phyloP scores from a whole-genome alignment of 2,888 invertebrate genomes.

The Mycalesis mineus region DNA sequence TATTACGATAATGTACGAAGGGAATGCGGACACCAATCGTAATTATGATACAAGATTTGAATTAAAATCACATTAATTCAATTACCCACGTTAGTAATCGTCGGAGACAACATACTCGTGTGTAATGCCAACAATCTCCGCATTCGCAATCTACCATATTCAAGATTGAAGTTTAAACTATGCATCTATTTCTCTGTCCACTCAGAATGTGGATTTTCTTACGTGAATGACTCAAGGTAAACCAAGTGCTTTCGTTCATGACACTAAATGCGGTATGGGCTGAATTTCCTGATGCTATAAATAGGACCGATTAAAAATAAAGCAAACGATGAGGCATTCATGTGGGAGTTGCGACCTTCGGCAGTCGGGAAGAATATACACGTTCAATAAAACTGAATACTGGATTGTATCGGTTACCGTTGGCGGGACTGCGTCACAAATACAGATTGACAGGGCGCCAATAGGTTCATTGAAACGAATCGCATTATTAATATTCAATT shows the following conservation, averaged over 20 bases:
- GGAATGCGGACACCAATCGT: conserved; percentile 26
- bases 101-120: conserved; percentile 2
- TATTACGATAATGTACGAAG: conserved; percentile 16
- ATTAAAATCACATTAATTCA: conserved; percentile 10
- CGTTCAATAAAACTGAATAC: conserved; percentile 41
- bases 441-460: conserved; percentile 52
- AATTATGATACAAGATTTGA: conserved; percentile 14
- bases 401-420: conserved; percentile 47
- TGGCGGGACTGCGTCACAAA: conserved; percentile 40
- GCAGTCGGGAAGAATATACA: conserved; percentile 44
- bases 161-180: background rate
- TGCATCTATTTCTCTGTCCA: conserved; percentile 15
- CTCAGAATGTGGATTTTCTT: conserved; percentile 23
- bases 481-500: conserved; percentile 43
- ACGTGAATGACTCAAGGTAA: conserved; percentile 26
- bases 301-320: conserved; percentile 64
- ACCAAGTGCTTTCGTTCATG: conserved; percentile 19
- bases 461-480: conserved; percentile 40
- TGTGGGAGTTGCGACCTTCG: conserved; percentile 66
- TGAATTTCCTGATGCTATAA: conserved; percentile 55
- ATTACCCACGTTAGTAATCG: conserved; percentile 11
- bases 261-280: conserved; percentile 50
- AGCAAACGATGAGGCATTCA: conserved; percentile 47
- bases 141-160: conserved; percentile 7
- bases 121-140: conserved; percentile 23